Evolutionary conservation across 2,888 invertebrate genomes (phyloP).

Genomic region (Drosophila borborema): DNA sequence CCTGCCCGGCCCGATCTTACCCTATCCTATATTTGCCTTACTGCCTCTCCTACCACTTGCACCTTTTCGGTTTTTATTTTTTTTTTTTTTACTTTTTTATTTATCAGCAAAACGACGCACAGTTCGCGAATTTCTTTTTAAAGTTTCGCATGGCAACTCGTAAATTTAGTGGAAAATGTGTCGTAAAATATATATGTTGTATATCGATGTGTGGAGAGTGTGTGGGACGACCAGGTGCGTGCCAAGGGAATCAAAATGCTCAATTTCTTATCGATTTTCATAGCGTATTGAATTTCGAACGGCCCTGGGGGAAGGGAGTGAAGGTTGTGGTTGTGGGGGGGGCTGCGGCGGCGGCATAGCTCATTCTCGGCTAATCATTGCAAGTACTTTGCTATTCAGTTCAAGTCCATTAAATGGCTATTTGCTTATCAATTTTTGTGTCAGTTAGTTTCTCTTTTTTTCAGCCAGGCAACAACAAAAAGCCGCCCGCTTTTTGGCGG

Average conservation of each 20-base stretch:
- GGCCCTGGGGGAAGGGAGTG: too few relatives aligned
- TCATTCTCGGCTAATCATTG: constrained; percentile 68
- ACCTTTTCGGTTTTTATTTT: background rate
- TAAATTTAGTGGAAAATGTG: constrained; percentile 64
- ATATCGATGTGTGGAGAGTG: constrained; percentile 21
- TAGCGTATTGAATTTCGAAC: background rate
- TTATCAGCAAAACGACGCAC: constrained; percentile 17
- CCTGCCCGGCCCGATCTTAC: background rate
- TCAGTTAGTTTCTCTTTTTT: constrained; percentile 29
- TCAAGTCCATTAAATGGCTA: constrained; percentile 72
- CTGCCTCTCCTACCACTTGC: background rate
- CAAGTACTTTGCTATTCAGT: constrained; percentile 62
- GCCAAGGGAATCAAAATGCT: constrained; percentile 34
- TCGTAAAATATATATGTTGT: constrained; percentile 58
- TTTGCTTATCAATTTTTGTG: constrained; percentile 74
- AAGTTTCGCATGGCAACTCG: constrained; percentile 61
- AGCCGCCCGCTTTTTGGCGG: background rate
- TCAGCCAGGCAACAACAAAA: background rate
- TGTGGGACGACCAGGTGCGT: constrained; percentile 39
- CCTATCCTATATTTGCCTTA: background rate
- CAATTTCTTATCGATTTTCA: constrained; percentile 61
- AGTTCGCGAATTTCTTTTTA: constrained; percentile 57
- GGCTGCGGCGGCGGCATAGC: background rate
- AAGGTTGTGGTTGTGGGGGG: too few relatives aligned
- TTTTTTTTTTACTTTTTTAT: too few relatives aligned